These are phyloP conservation scores for Moxostoma hubbsi DNA, from an alignment of 2,797 vertebrate genomes.

Conservation along the genomic window DNA sequence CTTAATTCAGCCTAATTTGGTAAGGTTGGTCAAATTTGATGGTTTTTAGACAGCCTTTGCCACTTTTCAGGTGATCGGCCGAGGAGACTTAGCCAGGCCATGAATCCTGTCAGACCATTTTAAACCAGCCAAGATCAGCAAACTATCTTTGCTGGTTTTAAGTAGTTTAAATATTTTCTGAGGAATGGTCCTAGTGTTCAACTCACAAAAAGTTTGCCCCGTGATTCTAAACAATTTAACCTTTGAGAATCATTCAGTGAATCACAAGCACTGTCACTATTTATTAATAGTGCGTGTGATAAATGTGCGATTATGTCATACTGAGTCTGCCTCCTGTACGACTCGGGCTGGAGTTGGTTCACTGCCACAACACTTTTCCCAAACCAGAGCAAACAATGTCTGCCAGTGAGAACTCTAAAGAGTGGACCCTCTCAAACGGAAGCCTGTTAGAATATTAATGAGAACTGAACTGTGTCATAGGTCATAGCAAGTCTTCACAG, in stretches of 20 bases:
- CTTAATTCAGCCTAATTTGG: too few relatives aligned
- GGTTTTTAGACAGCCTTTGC: too few relatives aligned
- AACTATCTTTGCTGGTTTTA: too few relatives aligned
- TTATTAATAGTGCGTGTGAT: constrained; percentile 86
- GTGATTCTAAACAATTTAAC: constrained; percentile 43
- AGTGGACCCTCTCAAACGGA: constrained; percentile 83
- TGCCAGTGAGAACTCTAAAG: constrained; percentile 83
- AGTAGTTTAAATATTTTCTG: too few relatives aligned
- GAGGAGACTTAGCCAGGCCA: too few relatives aligned
- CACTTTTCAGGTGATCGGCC: too few relatives aligned
- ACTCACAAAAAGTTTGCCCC: neutral
- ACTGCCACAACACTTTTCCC: constrained; percentile 89
- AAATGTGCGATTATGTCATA: constrained; percentile 89
- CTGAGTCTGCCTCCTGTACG: constrained; percentile 80
- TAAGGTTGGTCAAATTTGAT: too few relatives aligned
- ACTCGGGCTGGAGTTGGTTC: constrained; percentile 73
- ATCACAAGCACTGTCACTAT: constrained; percentile 76
- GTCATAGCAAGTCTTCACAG: constrained; percentile 86
- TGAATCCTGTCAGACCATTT: too few relatives aligned
- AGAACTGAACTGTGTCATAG: constrained; percentile 86
- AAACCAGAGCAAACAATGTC: constrained; percentile 89
- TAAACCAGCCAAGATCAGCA: too few relatives aligned
- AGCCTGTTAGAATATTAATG: constrained; percentile 87
- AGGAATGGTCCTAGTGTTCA: neutral
- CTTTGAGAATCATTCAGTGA: constrained; percentile 10